Conservation (phyloP, 2,888 invertebrate species). For the Pristionchus fissidentatus region DNA sequence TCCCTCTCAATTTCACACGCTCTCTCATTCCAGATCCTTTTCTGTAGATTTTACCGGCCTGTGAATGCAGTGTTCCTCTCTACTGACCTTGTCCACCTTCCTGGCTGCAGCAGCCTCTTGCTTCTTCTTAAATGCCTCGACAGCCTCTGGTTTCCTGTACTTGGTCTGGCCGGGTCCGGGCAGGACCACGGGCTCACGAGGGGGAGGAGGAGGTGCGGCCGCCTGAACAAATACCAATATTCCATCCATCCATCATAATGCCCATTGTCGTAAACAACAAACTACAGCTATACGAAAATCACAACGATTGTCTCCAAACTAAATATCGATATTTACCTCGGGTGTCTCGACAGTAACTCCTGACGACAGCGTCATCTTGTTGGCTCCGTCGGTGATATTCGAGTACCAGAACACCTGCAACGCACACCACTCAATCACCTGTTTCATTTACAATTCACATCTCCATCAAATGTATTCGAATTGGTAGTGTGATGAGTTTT, state of each 20-base stretch:
- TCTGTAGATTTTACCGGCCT: no score
- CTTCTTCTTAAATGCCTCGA: slow-evolving; percentile 52
- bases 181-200: slow-evolving; percentile 79
- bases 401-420: slow-evolving; percentile 50
- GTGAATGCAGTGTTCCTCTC: neutral
- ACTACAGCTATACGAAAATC: neutral
- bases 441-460: no score
- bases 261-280: neutral
- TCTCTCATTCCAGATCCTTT: neutral
- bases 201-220: neutral
- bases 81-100: slow-evolving; percentile 72
- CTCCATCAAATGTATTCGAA: no score
- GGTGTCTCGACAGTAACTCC: slow-evolving; percentile 47
- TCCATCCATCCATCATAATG: neutral
- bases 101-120: neutral
- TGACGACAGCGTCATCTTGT: slow-evolving; percentile 34
- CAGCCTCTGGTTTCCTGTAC: slow-evolving; percentile 82
- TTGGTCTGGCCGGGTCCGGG: slow-evolving; percentile 88
- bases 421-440: neutral
- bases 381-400: slow-evolving; percentile 42
- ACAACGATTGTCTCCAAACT: neutral
- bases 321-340: neutral
- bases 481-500: no score
- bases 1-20: neutral
- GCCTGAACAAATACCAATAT: neutral